Conservation (phyloP, 92 coral and sea anemone genomes). For the Desmophyllum pertusum region DNA sequence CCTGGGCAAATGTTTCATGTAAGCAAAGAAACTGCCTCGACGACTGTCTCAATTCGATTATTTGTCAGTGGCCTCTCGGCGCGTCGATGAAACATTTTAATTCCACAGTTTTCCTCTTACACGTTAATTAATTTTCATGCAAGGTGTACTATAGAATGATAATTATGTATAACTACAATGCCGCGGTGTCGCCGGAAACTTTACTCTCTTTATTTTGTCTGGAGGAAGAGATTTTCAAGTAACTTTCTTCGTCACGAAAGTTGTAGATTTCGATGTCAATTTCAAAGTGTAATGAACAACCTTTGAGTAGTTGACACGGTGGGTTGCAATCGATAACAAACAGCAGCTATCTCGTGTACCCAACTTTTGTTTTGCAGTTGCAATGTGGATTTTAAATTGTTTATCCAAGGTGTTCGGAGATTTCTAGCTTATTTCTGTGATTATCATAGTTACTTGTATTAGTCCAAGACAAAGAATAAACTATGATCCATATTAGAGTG, state of each 20-base stretch:
- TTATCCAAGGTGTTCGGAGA: background rate
- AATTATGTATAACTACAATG: conserved; percentile 50
- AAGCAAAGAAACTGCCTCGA: conserved; percentile 15
- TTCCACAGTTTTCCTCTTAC: conserved; percentile 31
- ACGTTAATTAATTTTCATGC: conserved; percentile 63
- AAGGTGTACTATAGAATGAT: conserved; percentile 74
- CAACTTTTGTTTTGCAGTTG: conserved; percentile 12
- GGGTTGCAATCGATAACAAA: conserved; percentile 52
- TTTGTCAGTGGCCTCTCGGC: background rate
- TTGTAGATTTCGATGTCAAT: conserved; percentile 52
- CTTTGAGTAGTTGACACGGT: conserved; percentile 20
- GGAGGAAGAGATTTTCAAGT: conserved; percentile 17
- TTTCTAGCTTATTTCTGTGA: background rate
- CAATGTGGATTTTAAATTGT: background rate
- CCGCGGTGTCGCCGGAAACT: conserved; percentile 50
- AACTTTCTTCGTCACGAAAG: conserved; percentile 16
- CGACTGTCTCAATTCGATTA: conserved; percentile 10
- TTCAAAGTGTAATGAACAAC: conserved; percentile 45
- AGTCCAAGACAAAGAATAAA: background rate
- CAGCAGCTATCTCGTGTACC: conserved; percentile 3
- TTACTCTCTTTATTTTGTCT: conserved; percentile 60
- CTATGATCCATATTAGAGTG: background rate
- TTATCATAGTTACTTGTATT: background rate
- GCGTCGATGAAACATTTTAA: conserved; percentile 32
- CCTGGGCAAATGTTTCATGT: conserved; percentile 26